Percentiles rank a stretch among this genome's conserved stretches.
Conservation (phyloP, 1,140 invertebrate genomes). For the Idris sp. region DNA sequence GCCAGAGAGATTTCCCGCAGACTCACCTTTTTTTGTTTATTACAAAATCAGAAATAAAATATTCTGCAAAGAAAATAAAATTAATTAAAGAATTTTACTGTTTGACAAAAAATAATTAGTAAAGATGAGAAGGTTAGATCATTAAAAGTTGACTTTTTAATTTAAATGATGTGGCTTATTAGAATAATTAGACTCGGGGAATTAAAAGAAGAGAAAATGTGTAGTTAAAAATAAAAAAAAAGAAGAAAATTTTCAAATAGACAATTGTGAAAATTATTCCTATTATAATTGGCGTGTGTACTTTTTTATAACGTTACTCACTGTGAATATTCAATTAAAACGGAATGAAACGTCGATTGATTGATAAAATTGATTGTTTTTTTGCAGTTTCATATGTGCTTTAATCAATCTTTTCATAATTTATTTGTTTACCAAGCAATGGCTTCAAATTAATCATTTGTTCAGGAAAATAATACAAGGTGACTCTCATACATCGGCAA, state of each 20-base stretch:
- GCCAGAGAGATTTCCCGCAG: conserved; percentile 8
- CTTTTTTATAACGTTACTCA: conserved; percentile 7
- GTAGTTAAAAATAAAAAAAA: too few species aligned
- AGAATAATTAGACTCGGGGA: too few species aligned
- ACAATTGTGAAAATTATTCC: neutral
- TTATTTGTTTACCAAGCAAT: conserved; percentile 39
- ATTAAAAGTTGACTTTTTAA: too few species aligned
- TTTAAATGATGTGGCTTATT: too few species aligned
- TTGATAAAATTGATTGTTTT: conserved; percentile 34
- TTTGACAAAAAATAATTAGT: too few species aligned
- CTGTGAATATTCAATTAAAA: conserved; percentile 19
- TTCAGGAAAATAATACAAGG: conserved; percentile 51
- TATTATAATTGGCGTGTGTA: conserved; percentile 9
- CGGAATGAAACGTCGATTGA: conserved; percentile 3
- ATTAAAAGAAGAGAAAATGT: too few species aligned
- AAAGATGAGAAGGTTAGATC: too few species aligned
- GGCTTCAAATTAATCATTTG: conserved; percentile 24
- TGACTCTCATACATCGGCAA: conserved; percentile 13
- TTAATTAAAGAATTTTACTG: too few species aligned
- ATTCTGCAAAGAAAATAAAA: too few species aligned
- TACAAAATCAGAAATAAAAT: too few species aligned
- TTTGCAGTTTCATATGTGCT: conserved; percentile 19
- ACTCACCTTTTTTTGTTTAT: conserved; percentile 12
- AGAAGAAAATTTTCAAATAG: neutral
- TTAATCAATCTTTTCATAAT: conserved; percentile 36